Evolutionary conservation across 2,888 invertebrate species (phyloP).

Genomic region (Thereva nobilitata): DNA sequence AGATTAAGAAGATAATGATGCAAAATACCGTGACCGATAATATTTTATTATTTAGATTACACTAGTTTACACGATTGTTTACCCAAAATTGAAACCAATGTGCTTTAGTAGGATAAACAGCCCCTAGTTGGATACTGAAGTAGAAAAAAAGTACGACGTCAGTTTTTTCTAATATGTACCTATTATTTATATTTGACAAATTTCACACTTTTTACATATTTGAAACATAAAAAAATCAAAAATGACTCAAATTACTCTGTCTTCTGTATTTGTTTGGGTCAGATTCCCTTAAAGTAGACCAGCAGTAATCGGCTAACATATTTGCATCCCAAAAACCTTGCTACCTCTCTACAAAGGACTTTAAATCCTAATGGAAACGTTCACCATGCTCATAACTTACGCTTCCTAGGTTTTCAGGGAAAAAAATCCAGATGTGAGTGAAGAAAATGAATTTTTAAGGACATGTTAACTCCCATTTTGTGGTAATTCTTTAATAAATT

Average conservation of each 20-base stretch:
- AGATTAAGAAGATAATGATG: too few relatives aligned
- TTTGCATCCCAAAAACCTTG: conserved; percentile 42
- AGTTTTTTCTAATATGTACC: background rate
- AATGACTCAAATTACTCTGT: too few relatives aligned
- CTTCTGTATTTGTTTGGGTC: conserved; percentile 1
- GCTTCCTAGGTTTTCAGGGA: background rate
- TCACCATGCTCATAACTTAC: conserved; percentile 43
- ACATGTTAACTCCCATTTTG: conserved; percentile 20
- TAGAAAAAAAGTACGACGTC: background rate
- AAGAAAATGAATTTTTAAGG: conserved; percentile 16
- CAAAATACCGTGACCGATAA: too few relatives aligned
- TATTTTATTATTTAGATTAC: too few relatives aligned
- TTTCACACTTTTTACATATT: too few relatives aligned
- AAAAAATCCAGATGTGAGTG: background rate
- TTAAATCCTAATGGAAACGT: too few relatives aligned
- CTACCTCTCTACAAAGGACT: conserved; percentile 44
- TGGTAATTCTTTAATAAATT: conserved; percentile 3
- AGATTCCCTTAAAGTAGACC: background rate
- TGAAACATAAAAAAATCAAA: too few relatives aligned
- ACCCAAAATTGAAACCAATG: background rate
- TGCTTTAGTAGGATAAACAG: background rate
- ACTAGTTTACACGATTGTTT: background rate
- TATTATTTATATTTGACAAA: too few relatives aligned
- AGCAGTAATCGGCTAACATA: too few relatives aligned
- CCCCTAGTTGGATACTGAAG: too few relatives aligned